Base-by-base conservation (phyloP, 2,797 vertebrate genomes). In the Avahi laniger region DNA sequence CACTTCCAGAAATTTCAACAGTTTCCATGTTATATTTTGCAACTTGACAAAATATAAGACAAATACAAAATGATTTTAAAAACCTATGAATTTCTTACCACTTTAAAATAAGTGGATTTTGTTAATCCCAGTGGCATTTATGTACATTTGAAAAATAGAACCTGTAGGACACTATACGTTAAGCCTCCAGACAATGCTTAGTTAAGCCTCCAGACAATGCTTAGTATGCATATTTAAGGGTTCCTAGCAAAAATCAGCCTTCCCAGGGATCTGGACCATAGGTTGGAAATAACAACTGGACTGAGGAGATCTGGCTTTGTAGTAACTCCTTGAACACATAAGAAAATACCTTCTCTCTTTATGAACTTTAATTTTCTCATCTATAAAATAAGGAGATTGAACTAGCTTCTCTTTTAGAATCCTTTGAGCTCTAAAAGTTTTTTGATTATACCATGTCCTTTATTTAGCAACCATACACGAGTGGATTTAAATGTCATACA, bases 401-500 rank as follows among this genome's bases (percentile, higher is more conserved):
- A 92, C 46, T 79, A 76, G 48, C 24, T 88, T 33, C 22, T 89
- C 70, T 93, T 95, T 90, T 89, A 88, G 69, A 90, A 94, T 92
- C 20, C 33, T n/a, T 65, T 65, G 63, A 65, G 80, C 24, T 95
- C 54, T 87, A 89, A 89, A 95, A 79, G 2, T 17, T 94, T 26
- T 91, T 89, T 92, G 87, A 95, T 93, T 94, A 33, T 73, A 81
- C 88, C 72, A 76, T 46, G 43, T 90, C 54, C 76, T 92, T 96
- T 93, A 93, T 89, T 96, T 94, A 92, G 52, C 35, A 94, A 90
- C 50, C 76, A 90, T 41, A 73, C 4, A 67, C 61, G 96, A 85
- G 22, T 97, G 61, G 69, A 92, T 81, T 94, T 96, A 96, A 97
- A 90, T 85, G 70, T 87, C 92, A 92, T 69, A 43, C 52, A 48